phyloP scores from a whole-genome alignment of 1,140 invertebrate species.

The Hyles euphorbiae region DNA sequence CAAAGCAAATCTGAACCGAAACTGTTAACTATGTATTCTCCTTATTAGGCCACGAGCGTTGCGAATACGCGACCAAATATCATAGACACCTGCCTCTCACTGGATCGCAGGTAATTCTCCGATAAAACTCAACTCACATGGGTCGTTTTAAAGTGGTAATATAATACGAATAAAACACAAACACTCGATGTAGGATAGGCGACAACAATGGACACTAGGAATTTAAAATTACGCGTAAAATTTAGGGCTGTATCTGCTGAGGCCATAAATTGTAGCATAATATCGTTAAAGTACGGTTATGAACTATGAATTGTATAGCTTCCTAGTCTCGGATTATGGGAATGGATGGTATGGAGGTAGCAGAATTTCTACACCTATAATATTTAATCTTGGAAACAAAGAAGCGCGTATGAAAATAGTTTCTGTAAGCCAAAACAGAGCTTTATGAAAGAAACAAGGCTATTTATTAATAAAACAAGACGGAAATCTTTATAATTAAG shows the following conservation, averaged over 20 bases:
- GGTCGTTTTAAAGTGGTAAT: conserved; percentile 1
- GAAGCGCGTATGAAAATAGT: no score
- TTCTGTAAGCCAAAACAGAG: no score
- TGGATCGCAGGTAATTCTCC: not conserved
- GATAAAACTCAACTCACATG: not conserved
- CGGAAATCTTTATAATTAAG: no score
- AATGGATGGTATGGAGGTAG: no score
- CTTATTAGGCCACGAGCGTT: conserved; percentile 9
- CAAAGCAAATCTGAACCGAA: conserved; percentile 7
- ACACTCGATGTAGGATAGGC: conserved; percentile 42
- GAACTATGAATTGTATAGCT: no score
- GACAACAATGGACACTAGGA: conserved; percentile 48
- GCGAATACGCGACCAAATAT: conserved; percentile 2
- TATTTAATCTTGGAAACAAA: no score
- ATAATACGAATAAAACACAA: conserved; percentile 34
- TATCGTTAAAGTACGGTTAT: no score
- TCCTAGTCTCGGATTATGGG: no score
- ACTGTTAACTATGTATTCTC: conserved; percentile 9
- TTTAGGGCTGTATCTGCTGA: conserved; percentile 30
- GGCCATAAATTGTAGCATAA: no score
- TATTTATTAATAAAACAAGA: no score
- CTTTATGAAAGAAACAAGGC: no score
- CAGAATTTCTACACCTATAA: no score
- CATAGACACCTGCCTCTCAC: not conserved
- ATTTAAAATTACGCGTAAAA: conserved; percentile 49